These are phyloP conservation scores for Elymnias hypermnestra DNA, from an alignment of 1,140 invertebrate genomes.

Conservation along the genomic window DNA sequence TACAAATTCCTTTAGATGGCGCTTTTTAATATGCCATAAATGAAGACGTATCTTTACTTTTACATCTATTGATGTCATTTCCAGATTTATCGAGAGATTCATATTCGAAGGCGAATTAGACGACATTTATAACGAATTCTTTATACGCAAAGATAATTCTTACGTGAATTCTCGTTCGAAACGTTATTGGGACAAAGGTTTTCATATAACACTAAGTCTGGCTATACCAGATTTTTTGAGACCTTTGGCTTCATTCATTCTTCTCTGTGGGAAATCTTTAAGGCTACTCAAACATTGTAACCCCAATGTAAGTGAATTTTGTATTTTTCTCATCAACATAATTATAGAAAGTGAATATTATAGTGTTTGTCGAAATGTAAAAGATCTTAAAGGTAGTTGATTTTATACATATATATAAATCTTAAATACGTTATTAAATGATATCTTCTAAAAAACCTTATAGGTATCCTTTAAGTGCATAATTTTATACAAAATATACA, in stretches of 20 bases:
- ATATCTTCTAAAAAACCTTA: too few species aligned
- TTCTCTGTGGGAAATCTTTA: conserved; percentile 79
- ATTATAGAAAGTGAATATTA: too few species aligned
- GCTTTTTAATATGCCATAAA: too few species aligned
- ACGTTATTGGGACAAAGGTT: conserved; percentile 79
- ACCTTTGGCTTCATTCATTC: conserved; percentile 74
- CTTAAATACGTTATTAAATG: too few species aligned
- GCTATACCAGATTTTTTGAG: conserved; percentile 77
- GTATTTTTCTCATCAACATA: too few species aligned
- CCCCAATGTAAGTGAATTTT: conserved; percentile 77
- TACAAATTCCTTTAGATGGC: too few species aligned
- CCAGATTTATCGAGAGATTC: conserved; percentile 80
- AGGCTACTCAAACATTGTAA: conserved; percentile 78
- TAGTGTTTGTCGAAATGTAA: too few species aligned
- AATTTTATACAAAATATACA: too few species aligned
- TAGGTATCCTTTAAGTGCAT: too few species aligned
- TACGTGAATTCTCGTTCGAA: conserved; percentile 75
- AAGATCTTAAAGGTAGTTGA: too few species aligned
- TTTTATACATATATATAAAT: too few species aligned
- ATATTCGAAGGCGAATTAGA: conserved; percentile 79
- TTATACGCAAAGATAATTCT: conserved; percentile 75
- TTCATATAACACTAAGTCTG: conserved; percentile 68
- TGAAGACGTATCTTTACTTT: conserved; percentile 18
- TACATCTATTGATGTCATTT: too few species aligned
- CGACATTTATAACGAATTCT: conserved; percentile 78